Conservation (phyloP, 1,140 invertebrate species). For the Gryon sp. region DNA sequence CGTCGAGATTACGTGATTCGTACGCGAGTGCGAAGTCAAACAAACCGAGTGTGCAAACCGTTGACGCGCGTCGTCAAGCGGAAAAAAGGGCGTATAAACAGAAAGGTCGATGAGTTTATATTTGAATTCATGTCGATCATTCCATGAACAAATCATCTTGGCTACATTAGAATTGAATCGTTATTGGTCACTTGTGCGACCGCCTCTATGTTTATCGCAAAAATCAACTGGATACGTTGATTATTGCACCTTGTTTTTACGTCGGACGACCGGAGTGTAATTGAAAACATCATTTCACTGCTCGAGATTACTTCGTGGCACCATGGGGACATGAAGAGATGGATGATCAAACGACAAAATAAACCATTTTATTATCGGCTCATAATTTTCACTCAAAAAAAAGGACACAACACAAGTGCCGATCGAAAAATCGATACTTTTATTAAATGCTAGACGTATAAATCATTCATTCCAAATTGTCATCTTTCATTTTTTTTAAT, state of each 20-base stretch:
- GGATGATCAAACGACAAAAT: slow-evolving; percentile 38
- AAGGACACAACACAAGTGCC: slow-evolving; percentile 7
- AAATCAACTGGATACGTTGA: slow-evolving; percentile 20
- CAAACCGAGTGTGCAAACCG: slow-evolving; percentile 2
- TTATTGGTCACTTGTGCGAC: not conserved
- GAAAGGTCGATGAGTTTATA: no score
- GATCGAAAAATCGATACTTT: slow-evolving; percentile 32
- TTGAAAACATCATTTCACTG: slow-evolving; percentile 43
- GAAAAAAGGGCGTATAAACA: no score
- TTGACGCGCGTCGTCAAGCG: slow-evolving; percentile 4
- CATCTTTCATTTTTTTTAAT: no score
- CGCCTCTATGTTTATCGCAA: not conserved
- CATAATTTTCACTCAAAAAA: slow-evolving; percentile 22
- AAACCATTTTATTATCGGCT: slow-evolving; percentile 45
- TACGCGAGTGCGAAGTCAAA: slow-evolving; percentile 23
- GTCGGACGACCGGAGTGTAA: slow-evolving; percentile 6
- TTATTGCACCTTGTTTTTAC: slow-evolving; percentile 14
- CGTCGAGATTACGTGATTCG: slow-evolving; percentile 31
- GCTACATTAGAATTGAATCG: not conserved
- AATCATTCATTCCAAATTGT: slow-evolving; percentile 35
- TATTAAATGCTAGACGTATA: slow-evolving; percentile 14
- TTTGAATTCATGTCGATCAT: slow-evolving; percentile 3
- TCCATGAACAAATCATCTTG: slow-evolving; percentile 1
- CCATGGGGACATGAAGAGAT: slow-evolving; percentile 37
- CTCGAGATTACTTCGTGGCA: slow-evolving; percentile 51